Conservation (phyloP, 2,888 invertebrate genomes). For the Spisula solida region DNA sequence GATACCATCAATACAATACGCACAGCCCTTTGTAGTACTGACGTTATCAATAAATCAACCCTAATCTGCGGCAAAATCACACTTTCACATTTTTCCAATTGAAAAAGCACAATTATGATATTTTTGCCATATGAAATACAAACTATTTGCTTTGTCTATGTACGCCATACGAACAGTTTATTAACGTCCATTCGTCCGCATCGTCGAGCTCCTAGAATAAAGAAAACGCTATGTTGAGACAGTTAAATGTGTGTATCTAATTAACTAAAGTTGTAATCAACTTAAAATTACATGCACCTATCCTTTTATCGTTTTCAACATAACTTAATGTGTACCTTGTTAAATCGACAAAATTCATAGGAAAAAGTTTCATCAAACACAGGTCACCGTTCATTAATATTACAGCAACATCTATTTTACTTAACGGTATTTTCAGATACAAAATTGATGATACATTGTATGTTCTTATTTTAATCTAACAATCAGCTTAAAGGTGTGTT, state of each 20-base stretch:
- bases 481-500: not conserved
- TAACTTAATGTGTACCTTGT: not conserved
- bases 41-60: not conserved
- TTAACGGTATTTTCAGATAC: not conserved
- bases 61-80: not conserved
- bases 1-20: not conserved
- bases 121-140: constrained; percentile 1
- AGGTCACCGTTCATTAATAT: not conserved
- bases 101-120: not conserved
- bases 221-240: not conserved
- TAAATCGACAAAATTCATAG: not conserved
- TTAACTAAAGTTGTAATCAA: constrained; percentile 9
- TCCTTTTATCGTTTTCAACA: not conserved
- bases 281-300: not conserved
- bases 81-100: not conserved
- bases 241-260: constrained; percentile 1
- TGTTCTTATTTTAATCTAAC: not conserved
- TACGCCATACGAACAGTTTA: not conserved
- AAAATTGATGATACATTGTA: not conserved
- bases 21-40: not conserved
- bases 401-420: not conserved
- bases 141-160: not conserved
- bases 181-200: constrained; percentile 5
- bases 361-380: not conserved
- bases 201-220: not conserved